A percentile compares a stretch with the other conserved stretches of the same genome.
These are phyloP conservation scores for Sus cebifrons DNA, from an alignment of 2,797 vertebrate species.

Conservation along the genomic window DNA sequence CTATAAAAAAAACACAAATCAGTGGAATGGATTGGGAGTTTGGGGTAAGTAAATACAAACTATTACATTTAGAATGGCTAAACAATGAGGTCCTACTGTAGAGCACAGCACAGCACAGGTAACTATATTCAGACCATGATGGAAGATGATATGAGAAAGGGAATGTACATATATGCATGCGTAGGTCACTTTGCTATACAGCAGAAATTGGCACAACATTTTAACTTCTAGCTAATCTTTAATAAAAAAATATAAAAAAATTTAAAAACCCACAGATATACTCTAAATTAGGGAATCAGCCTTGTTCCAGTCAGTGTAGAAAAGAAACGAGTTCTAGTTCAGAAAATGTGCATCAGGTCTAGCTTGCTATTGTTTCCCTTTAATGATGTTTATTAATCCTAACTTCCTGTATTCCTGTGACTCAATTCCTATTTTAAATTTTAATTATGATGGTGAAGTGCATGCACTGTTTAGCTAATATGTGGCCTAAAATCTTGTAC, in stretches of 20 bases:
- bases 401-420: background rate
- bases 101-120: too few species aligned
- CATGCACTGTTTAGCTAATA: background rate
- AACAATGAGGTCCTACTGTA: too few species aligned
- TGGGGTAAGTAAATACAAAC: too few species aligned
- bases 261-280: background rate
- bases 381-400: background rate
- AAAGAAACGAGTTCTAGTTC: background rate
- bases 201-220: too few species aligned
- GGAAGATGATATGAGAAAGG: too few species aligned
- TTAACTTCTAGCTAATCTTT: too few species aligned
- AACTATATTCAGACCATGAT: too few species aligned
- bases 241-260: background rate
- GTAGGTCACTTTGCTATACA: too few species aligned
- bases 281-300: conserved; percentile 11
- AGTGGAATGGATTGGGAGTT: too few species aligned
- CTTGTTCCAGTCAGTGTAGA: background rate
- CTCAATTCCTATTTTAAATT: background rate
- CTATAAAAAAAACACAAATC: background rate
- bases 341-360: background rate
- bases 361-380: background rate
- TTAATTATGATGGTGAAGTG: background rate
- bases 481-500: background rate
- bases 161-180: too few species aligned
- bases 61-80: too few species aligned